Evolutionary conservation across 2,888 invertebrate species (phyloP), one percentile per base, ranked within the genome.

Genomic region (Yponomeuta evonymella): DNA sequence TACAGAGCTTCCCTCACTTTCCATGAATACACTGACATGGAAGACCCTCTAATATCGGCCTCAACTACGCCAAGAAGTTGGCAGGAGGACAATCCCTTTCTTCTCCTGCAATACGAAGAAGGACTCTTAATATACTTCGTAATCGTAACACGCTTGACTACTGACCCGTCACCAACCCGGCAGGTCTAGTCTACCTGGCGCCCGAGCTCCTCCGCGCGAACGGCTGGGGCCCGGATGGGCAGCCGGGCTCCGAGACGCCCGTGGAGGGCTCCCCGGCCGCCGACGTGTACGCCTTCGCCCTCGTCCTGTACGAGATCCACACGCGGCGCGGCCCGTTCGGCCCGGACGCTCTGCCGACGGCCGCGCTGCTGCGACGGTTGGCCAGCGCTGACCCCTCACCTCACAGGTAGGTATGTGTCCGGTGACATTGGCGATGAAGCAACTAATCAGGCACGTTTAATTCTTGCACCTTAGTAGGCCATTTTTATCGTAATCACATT

Each of bases 301-400:
- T 98, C 69, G 95, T 98, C 70, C 90, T 98, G 67, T 98, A 97
- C 83, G 98, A 98, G 87, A 93, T 98, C 75, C 96, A 98, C 81
- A 95, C 96, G 15, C 92, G 98, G 0, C 94, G 95, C 73, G 98
- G 98, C 0, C 98, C 98, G 0, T 98, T 96, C 81, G 97, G 97
- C 0, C 93, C 93, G 15, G 95, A 94, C 75, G 92, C 96, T 1
- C 94, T 95, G 0, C 93, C 95, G 0, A 93, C 95, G 75, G 96
- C 96, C 78, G 74, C 83, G 75, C 93, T 95, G 73, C 83, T 96
- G 68, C 93, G 94, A 70, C 93, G 92, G 73, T 83, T 96, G 67
- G 94, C 95, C 68, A 84, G 89, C 51, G 89, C 92, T 0, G 86
- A 89, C 64, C 87, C 90, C 33, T 86, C 86, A 75, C 83, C 86